These are phyloP conservation scores for Bombus picipes DNA, from an alignment of 1,140 invertebrate species.

Conservation along the genomic window DNA sequence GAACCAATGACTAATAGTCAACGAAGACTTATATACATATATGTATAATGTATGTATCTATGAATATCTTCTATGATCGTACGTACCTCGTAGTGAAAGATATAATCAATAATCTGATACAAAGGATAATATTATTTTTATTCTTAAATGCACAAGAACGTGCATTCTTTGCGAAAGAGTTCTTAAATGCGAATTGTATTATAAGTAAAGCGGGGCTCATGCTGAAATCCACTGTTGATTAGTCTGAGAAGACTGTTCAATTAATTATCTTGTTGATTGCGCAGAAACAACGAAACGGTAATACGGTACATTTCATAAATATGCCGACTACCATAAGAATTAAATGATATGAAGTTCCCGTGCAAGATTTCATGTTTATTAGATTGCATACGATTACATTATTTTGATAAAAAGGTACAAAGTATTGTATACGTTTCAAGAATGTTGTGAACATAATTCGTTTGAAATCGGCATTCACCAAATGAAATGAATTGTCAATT, in stretches of 20 bases:
- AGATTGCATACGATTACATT: background rate
- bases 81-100: constrained; percentile 15
- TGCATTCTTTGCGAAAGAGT: background rate
- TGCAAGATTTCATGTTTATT: background rate
- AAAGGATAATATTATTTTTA: constrained; percentile 30
- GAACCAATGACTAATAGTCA: constrained; percentile 22
- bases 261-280: background rate
- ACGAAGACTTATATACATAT: constrained; percentile 42
- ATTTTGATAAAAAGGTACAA: background rate
- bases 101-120: constrained; percentile 25
- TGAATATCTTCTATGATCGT: constrained; percentile 44
- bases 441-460: background rate
- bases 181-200: constrained; percentile 9
- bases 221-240: constrained; percentile 25
- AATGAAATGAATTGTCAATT: background rate
- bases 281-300: constrained; percentile 12
- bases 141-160: constrained; percentile 21
- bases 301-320: background rate
- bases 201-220: constrained; percentile 16
- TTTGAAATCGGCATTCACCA: background rate
- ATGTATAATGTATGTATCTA: constrained; percentile 55
- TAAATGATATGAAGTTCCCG: background rate
- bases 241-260: background rate
- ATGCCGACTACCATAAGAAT: too few relatives aligned
- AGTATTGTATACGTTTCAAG: too few relatives aligned